These are phyloP conservation scores for Malurus leucopterus DNA, from an alignment of 2,797 vertebrate species.

Conservation along the genomic window DNA sequence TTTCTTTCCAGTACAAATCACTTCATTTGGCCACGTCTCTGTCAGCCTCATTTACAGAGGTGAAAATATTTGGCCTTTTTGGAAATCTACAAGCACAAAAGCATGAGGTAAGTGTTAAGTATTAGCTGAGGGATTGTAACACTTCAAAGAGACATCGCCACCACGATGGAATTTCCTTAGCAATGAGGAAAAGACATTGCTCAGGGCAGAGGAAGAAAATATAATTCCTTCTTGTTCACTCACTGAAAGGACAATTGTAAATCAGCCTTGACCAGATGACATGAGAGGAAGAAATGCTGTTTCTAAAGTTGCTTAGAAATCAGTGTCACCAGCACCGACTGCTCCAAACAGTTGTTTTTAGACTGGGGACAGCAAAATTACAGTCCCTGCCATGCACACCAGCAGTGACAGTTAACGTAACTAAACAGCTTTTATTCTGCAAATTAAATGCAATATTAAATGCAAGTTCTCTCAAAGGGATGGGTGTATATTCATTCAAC, in stretches of 20 bases:
- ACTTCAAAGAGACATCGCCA: not conserved
- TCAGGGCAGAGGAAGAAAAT: not conserved
- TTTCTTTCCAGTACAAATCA: constrained; percentile 14
- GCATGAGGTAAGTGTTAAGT: not conserved
- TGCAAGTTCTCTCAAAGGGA: not conserved
- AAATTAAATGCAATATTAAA: constrained; percentile 40
- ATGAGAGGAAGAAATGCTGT: not conserved
- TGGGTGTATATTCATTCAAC: not conserved
- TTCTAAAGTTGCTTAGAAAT: not conserved
- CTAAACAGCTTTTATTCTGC: not conserved
- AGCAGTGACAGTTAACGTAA: not conserved
- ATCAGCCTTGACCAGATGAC: not conserved
- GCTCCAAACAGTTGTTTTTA: not conserved
- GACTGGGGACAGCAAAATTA: not conserved
- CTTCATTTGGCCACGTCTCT: not conserved
- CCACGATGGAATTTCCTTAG: not conserved
- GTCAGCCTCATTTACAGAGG: not conserved
- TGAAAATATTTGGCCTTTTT: constrained; percentile 27
- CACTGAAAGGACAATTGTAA: not conserved
- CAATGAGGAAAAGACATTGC: not conserved
- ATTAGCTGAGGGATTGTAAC: not conserved
- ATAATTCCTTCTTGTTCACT: not conserved
- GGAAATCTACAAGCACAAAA: not conserved
- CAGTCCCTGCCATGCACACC: not conserved
- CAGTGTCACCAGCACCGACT: not conserved